Evolutionary conservation across 2,797 vertebrate species (phyloP).

Genomic region (Lepilemur ruficaudatus): DNA sequence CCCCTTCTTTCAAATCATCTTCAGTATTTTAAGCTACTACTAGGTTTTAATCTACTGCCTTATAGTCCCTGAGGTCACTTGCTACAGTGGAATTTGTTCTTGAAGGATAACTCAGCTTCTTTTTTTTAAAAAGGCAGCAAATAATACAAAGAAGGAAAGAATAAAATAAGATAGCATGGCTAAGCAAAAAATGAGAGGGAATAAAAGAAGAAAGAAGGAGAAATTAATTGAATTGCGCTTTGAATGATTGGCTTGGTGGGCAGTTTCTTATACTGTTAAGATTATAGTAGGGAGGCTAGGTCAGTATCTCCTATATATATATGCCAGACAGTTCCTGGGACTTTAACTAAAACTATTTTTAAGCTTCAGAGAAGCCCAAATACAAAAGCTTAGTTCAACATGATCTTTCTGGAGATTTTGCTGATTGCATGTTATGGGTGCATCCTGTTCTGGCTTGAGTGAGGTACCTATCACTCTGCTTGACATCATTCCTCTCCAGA

Average conservation of each 20-base stretch:
- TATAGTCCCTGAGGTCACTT: constrained; percentile 38
- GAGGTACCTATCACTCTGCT: not conserved
- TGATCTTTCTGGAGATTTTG: constrained; percentile 40
- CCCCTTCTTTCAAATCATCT: constrained; percentile 58
- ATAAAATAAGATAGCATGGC: constrained; percentile 53
- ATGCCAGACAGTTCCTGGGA: constrained; percentile 3
- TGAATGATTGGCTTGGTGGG: constrained; percentile 8
- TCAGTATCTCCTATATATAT: not conserved
- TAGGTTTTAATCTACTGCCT: constrained; percentile 56
- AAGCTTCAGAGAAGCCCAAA: constrained; percentile 21
- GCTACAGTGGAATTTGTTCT: constrained; percentile 58
- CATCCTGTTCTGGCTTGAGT: not conserved
- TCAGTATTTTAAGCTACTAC: constrained; percentile 34
- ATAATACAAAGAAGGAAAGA: constrained; percentile 54
- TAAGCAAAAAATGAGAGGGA: constrained; percentile 35
- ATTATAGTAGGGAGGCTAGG: constrained; percentile 10
- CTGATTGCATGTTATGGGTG: not conserved
- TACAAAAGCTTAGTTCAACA: constrained; percentile 36
- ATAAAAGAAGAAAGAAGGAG: constrained; percentile 41
- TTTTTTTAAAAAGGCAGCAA: constrained; percentile 50
- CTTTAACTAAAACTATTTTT: constrained; percentile 66
- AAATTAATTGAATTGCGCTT: constrained; percentile 66
- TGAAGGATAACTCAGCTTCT: constrained; percentile 54
- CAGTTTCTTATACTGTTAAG: not conserved
- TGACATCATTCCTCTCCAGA: constrained; percentile 39